Evolutionary conservation across 2,888 invertebrate genomes (phyloP), one percentile per base, ranked within the genome.

Genomic region (Aradus depressus): DNA sequence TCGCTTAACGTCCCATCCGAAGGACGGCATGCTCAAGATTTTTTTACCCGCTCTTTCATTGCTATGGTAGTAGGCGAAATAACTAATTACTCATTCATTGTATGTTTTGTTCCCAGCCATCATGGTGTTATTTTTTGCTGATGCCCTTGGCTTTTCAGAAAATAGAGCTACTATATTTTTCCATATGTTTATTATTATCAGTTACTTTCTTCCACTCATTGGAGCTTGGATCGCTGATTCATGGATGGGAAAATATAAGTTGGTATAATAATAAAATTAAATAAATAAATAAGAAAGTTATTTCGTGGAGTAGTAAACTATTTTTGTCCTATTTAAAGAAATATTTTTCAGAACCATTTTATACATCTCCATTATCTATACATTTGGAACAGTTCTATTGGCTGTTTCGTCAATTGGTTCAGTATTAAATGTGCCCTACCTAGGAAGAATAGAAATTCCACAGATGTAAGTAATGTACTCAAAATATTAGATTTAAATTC

Each of bases 241-340:
- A 18, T 44, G 22, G 35, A 16, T 44, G 8, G 44, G 44, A 8
- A 44, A 44, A 44, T 44, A 23, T 34, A n/a, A 31, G 44, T 44
- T 23, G 44, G 16, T 44, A 31, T 19, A 2, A 21, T 44, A 35
- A 35, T 22, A 34, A 3, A n/a, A 14, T 32, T 21, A 3, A 34
- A 6, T 19, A 23, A 4, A 35, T 2, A 12, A 44, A 23, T 1
- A 26, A 25, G 1, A 10, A 2, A 5, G 12, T 14, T 25, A 34
- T 34, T 34, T 28, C 10, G 8, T 28, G n/a, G n/a, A n/a, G n/a
- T n/a, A n/a, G n/a, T n/a, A n/a, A n/a, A n/a, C n/a, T n/a, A n/a
- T n/a, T n/a, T n/a, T n/a, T n/a, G n/a, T n/a, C n/a, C n/a, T n/a
- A n/a, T n/a, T n/a, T n/a, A n/a, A n/a, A n/a, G n/a, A n/a, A n/a